Percentiles rank a stretch among this genome's conserved stretches.
Conservation (phyloP, 2,797 vertebrate species). For the Avahi laniger region DNA sequence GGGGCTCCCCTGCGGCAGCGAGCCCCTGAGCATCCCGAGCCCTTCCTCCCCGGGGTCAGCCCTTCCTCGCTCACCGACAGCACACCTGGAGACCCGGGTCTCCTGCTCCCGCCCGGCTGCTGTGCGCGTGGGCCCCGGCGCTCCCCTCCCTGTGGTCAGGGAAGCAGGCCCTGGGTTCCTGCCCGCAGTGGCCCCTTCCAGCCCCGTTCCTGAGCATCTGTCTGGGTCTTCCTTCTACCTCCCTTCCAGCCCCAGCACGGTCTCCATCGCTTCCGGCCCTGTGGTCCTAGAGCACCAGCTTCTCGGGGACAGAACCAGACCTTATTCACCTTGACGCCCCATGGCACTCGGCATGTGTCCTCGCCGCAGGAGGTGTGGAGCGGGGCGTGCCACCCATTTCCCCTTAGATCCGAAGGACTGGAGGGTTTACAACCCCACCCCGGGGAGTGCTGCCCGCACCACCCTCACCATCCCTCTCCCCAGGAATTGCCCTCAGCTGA, state of each 20-base stretch:
- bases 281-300: background rate
- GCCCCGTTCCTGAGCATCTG: no score
- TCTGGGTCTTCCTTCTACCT: background rate
- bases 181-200: background rate
- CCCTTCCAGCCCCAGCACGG: background rate
- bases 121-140: background rate
- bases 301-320: background rate
- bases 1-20: background rate
- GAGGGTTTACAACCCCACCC: background rate
- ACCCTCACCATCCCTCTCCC: no score
- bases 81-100: background rate
- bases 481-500: background rate
- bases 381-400: rapidly evolving
- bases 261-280: background rate
- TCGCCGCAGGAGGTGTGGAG: background rate
- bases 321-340: background rate
- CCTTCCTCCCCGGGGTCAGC: background rate
- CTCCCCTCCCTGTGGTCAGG: background rate
- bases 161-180: background rate
- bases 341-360: no score
- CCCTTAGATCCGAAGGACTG: background rate
- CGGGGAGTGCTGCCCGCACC: background rate
- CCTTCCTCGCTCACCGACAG: background rate
- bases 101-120: rapidly evolving
- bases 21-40: background rate